Conservation (phyloP, 2,113 vertebrate genomes). For the Ovis canadensis region DNA sequence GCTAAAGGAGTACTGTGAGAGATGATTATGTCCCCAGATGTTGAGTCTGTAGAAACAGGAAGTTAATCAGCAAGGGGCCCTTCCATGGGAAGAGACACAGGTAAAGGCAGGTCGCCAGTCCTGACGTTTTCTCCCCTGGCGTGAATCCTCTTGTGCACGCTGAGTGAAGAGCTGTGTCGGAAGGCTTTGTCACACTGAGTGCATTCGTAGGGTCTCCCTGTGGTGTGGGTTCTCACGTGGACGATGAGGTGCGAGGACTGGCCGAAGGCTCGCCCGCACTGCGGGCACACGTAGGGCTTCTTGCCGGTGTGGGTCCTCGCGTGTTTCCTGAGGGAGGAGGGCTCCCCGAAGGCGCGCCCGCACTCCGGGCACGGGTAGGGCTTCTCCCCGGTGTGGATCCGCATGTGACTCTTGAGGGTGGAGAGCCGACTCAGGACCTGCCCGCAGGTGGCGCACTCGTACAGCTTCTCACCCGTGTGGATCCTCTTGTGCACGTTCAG, state of each 20-base stretch:
- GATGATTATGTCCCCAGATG: neutral
- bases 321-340: conserved; percentile 80
- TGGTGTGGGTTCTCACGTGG: conserved; percentile 45
- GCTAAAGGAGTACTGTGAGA: neutral
- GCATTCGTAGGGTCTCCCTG: conserved; percentile 58
- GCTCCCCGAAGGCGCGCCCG: conserved; percentile 79
- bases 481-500: conserved; percentile 62
- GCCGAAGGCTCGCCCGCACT: conserved; percentile 63
- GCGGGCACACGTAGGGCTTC: conserved; percentile 55
- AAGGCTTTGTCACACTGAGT: conserved; percentile 67
- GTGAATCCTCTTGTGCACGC: conserved; percentile 35
- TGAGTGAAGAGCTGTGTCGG: conserved; percentile 65
- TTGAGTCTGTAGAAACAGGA: neutral
- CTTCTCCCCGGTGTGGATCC: conserved; percentile 88
- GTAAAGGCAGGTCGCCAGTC: neutral
- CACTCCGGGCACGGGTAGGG: conserved; percentile 86
- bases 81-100: neutral
- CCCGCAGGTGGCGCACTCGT: conserved; percentile 50
- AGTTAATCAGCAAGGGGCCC: neutral
- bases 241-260: conserved; percentile 54
- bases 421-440: conserved; percentile 86
- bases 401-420: conserved; percentile 87
- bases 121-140: neutral
- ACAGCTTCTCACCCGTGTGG: conserved; percentile 63
- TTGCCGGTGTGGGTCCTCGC: conserved; percentile 77